These are phyloP conservation scores for Neotragus moschatus DNA, from an alignment of 2,113 vertebrate genomes.

Conservation along the genomic window DNA sequence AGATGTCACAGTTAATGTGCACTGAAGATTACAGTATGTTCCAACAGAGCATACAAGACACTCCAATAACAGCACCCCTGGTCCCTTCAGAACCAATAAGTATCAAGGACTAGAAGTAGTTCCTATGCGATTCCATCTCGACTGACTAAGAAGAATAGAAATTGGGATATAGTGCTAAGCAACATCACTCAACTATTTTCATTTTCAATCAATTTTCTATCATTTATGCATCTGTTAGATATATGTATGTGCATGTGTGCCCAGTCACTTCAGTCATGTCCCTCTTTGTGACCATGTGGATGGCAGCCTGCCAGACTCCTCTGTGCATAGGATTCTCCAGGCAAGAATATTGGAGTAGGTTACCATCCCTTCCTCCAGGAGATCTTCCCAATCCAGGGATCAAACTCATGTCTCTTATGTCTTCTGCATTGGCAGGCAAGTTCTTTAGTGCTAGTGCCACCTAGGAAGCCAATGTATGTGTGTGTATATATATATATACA, in stretches of 20 bases:
- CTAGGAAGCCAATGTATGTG: not conserved
- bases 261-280: not conserved
- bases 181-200: not conserved
- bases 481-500: not conserved
- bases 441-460: not conserved
- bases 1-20: constrained; percentile 73
- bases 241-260: not conserved
- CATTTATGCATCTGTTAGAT: not conserved
- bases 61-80: constrained; percentile 45
- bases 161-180: not conserved
- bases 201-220: not conserved
- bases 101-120: not conserved
- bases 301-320: not conserved
- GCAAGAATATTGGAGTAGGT: not conserved
- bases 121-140: not conserved
- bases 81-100: constrained; percentile 48
- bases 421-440: not conserved
- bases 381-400: not conserved
- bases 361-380: not conserved
- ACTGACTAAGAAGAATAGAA: not conserved
- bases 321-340: not conserved
- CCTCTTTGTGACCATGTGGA: not conserved
- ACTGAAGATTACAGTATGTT: constrained; percentile 44
- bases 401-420: not conserved
- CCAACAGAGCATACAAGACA: constrained; percentile 51